phyloP scores from a whole-genome alignment of 2,888 invertebrate species.

The Polymixis lichenea region DNA sequence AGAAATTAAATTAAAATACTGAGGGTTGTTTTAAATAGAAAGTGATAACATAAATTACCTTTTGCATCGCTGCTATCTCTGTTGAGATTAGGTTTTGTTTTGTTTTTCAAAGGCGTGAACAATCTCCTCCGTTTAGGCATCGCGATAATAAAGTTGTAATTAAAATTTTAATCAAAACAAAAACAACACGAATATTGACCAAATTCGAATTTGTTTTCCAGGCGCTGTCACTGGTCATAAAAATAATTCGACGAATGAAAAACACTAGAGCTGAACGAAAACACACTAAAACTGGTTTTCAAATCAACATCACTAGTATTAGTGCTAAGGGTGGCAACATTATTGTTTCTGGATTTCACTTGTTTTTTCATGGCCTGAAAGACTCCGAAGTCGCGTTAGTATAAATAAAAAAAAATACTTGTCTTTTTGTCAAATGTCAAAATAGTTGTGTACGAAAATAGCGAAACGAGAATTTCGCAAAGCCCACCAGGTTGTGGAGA shows the following conservation, averaged over 20 bases:
- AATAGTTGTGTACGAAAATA: constrained; percentile 76
- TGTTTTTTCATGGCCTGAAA: constrained; percentile 44
- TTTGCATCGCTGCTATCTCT: constrained; percentile 59
- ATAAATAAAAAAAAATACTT: constrained; percentile 28
- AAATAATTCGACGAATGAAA: constrained; percentile 3
- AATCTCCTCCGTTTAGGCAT: constrained; percentile 86
- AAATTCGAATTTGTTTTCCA: constrained; percentile 61
- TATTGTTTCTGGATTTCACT: constrained; percentile 21
- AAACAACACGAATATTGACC: constrained; percentile 37
- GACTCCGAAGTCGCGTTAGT: constrained; percentile 31
- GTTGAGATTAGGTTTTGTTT: constrained; percentile 66
- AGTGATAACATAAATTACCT: constrained; percentile 52
- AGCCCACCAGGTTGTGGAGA: constrained; percentile 53
- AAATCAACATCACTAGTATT: not conserved
- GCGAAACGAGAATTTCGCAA: constrained; percentile 67
- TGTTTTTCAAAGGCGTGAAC: constrained; percentile 80
- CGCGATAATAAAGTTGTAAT: constrained; percentile 33
- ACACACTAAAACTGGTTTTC: constrained; percentile 37
- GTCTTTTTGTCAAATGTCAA: constrained; percentile 69
- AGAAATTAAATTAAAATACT: constrained; percentile 4
- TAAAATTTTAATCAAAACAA: constrained; percentile 63
- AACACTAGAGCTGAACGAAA: constrained; percentile 26
- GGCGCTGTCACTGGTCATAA: constrained; percentile 46
- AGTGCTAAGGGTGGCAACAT: constrained; percentile 25
- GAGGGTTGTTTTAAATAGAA: constrained; percentile 36